Conservation (phyloP, 1,140 invertebrate genomes). For the Hypsibius dujardini region DNA sequence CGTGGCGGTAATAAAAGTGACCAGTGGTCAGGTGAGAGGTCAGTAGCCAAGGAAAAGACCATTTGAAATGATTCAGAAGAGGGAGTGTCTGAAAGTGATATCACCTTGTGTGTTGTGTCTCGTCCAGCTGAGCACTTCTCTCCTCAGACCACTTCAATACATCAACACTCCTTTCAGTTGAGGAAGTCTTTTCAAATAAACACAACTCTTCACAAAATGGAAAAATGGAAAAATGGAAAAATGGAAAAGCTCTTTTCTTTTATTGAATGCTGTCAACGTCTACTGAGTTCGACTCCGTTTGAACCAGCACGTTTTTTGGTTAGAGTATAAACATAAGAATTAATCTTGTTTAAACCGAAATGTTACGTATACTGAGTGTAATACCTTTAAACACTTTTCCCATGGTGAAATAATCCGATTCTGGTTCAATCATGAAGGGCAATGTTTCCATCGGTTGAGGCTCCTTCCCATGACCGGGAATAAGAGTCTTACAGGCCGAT, state of each 20-base stretch:
- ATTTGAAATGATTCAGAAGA: background rate
- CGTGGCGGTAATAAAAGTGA: background rate
- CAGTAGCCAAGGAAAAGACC: background rate
- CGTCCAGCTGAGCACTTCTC: background rate
- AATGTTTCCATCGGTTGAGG: background rate
- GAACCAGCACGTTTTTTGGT: background rate
- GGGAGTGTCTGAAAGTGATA: background rate
- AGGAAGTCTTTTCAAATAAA: constrained; percentile 10
- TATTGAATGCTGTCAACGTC: background rate
- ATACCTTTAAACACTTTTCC: background rate
- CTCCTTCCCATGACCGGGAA: background rate
- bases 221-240: too few relatives aligned
- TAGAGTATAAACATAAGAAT: background rate
- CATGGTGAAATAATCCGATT: background rate
- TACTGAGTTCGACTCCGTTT: background rate
- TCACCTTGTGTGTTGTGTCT: too few relatives aligned
- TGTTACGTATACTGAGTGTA: background rate
- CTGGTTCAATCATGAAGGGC: background rate
- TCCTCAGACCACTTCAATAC: background rate
- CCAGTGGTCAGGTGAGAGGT: background rate
- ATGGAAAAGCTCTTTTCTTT: background rate
- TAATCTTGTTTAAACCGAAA: background rate
- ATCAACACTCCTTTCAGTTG: background rate
- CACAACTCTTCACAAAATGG: too few relatives aligned
- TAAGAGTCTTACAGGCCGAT: background rate